Percentiles rank a stretch among this genome's conserved stretches.
These are phyloP conservation scores for Pygocentrus nattereri DNA, from an alignment of 2,797 vertebrate genomes.

Conservation along the genomic window DNA sequence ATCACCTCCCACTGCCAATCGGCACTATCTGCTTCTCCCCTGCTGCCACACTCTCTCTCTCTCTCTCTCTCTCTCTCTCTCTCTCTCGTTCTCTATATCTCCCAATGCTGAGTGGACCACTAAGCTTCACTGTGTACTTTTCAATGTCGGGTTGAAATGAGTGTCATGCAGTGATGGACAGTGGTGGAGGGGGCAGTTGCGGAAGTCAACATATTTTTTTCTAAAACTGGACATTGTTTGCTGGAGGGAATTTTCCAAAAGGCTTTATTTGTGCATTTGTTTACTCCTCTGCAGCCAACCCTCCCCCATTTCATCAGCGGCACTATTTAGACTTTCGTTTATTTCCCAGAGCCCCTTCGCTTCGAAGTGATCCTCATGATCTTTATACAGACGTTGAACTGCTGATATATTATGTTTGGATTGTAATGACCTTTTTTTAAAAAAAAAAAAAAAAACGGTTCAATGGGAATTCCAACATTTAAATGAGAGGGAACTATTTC, in stretches of 20 bases:
- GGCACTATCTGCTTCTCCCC: neutral
- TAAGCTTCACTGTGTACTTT: neutral
- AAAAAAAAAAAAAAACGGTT: too few relatives aligned
- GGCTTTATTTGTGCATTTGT: conserved; percentile 17
- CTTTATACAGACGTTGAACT: too few relatives aligned
- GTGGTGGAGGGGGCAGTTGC: neutral
- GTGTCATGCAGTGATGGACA: neutral
- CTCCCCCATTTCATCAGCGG: conserved; percentile 5
- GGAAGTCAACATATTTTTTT: conserved; percentile 23
- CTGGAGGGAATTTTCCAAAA: conserved; percentile 48
- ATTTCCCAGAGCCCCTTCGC: conserved; percentile 15
- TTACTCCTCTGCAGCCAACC: neutral
- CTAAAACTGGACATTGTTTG: conserved; percentile 37
- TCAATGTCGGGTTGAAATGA: neutral
- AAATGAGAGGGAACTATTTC: neutral
- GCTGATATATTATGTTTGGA: neutral
- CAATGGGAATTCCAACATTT: neutral
- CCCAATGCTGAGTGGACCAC: neutral
- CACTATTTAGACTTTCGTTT: conserved; percentile 18
- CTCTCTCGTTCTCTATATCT: neutral
- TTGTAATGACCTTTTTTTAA: neutral
- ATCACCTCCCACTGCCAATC: conserved; percentile 7
- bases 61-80: neutral
- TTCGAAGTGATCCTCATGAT: neutral
- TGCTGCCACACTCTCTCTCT: conserved; percentile 2